A percentile compares a stretch with the other conserved stretches of the same genome.
phyloP scores from a whole-genome alignment of 2,888 invertebrate species.

The Dasysyrphus tricinctus region DNA sequence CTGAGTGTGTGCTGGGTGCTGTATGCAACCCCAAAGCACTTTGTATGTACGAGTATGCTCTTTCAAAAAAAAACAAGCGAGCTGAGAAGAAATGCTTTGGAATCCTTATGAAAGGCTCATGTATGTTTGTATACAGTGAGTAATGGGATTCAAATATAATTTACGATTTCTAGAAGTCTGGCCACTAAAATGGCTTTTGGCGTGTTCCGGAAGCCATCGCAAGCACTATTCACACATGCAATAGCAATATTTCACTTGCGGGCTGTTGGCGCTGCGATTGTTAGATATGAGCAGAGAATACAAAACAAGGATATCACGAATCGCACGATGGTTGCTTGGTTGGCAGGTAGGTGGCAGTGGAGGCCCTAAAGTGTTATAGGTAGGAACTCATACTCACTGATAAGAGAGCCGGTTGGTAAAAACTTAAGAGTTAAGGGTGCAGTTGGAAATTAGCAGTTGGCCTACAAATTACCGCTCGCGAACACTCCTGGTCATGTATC shows the following conservation, averaged over 20 bases:
- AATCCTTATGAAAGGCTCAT: conserved; percentile 72
- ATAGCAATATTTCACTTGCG: conserved; percentile 70
- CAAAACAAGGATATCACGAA: conserved; percentile 2
- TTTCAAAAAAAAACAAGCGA: neutral
- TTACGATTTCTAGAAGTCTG: conserved; percentile 60
- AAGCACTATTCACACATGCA: conserved; percentile 73
- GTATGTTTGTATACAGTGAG: conserved; percentile 70
- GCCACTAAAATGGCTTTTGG: conserved; percentile 68
- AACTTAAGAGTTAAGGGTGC: neutral
- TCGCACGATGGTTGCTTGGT: neutral
- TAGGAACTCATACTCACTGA: conserved; percentile 13
- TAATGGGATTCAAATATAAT: conserved; percentile 74
- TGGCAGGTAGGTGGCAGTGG: neutral
- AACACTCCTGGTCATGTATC: conserved; percentile 20
- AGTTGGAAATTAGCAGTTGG: conserved; percentile 65
- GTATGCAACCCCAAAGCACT: neutral
- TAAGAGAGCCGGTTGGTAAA: neutral
- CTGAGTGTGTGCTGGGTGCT: neutral
- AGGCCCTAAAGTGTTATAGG: conserved; percentile 49
- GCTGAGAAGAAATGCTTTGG: conserved; percentile 4
- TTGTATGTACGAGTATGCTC: neutral
- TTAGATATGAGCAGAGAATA: conserved; percentile 36
- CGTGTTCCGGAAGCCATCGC: conserved; percentile 69
- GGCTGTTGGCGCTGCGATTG: conserved; percentile 66
- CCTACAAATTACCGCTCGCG: conserved; percentile 61